A percentile compares a stretch with the other conserved stretches of the same genome.
Conservation (phyloP, 1,140 invertebrate genomes). For the Myzus persicae region DNA sequence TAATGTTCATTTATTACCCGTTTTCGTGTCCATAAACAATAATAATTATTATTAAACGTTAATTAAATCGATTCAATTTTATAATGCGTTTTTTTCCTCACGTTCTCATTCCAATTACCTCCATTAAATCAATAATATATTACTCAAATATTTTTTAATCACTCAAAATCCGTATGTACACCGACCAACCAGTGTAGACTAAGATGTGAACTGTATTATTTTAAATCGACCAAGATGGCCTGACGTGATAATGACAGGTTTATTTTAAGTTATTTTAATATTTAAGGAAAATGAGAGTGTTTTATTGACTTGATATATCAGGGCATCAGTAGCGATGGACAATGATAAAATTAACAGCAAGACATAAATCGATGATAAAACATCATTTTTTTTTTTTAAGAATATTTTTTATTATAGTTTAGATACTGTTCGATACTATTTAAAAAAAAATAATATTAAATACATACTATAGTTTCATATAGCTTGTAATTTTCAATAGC, state of each 20-base stretch:
- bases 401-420: neutral
- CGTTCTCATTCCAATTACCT: neutral
- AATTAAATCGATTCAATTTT: neutral
- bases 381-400: neutral
- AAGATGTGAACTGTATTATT: neutral
- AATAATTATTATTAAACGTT: neutral
- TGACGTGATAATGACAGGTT: neutral
- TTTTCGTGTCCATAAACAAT: conserved; percentile 23
- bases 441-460: neutral
- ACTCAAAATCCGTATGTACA: neutral
- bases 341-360: neutral
- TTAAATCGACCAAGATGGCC: neutral
- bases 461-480: neutral
- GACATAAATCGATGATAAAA: neutral
- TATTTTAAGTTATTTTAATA: neutral
- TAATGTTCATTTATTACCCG: neutral
- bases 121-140: neutral
- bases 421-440: neutral
- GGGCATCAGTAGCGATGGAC: neutral
- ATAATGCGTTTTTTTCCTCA: neutral
- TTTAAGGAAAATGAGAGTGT: neutral
- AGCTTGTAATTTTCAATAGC: neutral
- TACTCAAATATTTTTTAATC: neutral
- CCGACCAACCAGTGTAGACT: neutral
- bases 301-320: neutral